These are phyloP conservation scores for Heterodera schachtii DNA, from an alignment of 1,140 invertebrate species.

Conservation along the genomic window DNA sequence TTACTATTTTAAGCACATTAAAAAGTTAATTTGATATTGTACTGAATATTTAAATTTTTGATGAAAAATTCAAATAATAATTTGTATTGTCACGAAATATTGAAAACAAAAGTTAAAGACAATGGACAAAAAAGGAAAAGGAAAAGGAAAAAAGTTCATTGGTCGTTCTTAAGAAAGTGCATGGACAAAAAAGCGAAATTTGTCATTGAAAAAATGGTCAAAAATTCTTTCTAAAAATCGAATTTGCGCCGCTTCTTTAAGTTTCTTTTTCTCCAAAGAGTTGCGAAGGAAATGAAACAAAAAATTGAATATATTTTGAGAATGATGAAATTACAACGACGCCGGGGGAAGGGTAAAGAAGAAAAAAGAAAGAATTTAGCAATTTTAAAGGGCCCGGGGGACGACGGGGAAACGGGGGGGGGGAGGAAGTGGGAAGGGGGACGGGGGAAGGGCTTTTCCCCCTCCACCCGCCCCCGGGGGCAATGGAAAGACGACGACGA, in stretches of 20 bases:
- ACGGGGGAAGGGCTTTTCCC: no score
- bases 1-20: no score
- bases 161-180: neutral
- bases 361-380: neutral
- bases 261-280: neutral
- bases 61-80: no score
- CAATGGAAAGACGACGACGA: no score
- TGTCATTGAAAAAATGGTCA: neutral
- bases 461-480: no score
- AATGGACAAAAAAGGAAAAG: neutral
- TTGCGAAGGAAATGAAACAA: neutral
- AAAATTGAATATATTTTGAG: neutral
- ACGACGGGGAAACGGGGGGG: neutral
- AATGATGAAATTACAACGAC: neutral
- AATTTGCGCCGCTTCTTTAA: neutral
- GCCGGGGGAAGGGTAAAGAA: neutral
- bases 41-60: no score
- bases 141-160: neutral
- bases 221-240: neutral
- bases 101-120: neutral
- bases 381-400: neutral
- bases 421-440: no score
- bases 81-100: no score
- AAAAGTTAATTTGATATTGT: no score
- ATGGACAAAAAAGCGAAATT: neutral